These are phyloP conservation scores for Carassius auratus DNA, from an alignment of 2,113 vertebrate species.

Conservation along the genomic window DNA sequence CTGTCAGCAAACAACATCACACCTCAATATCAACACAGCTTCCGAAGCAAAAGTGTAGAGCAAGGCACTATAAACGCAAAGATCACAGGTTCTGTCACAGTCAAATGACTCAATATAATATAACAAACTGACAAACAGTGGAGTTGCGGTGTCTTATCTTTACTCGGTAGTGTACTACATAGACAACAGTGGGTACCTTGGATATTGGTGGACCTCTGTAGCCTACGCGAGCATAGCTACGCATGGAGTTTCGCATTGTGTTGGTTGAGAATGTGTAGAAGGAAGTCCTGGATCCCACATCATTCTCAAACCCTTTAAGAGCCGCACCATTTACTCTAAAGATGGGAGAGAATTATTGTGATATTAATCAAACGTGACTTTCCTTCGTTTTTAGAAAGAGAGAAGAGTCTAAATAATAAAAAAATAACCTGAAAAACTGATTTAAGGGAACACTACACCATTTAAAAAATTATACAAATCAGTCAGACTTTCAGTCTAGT, in stretches of 20 bases:
- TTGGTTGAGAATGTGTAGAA: constrained; percentile 84
- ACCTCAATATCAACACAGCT: neutral
- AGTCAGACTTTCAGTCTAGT: neutral
- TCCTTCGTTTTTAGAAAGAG: neutral
- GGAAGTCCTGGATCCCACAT: constrained; percentile 79
- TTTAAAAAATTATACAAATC: neutral
- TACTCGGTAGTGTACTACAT: neutral
- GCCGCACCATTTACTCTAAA: constrained; percentile 79
- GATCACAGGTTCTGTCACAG: neutral
- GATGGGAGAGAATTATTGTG: neutral
- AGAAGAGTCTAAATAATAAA: neutral
- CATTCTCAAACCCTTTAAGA: constrained; percentile 74
- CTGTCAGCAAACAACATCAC: neutral
- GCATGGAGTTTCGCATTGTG: constrained; percentile 78
- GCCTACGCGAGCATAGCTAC: constrained; percentile 62
- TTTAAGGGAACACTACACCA: too few relatives aligned
- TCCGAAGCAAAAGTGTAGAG: neutral
- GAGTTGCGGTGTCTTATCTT: neutral
- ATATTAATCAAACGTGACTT: too few relatives aligned
- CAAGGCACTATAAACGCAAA: neutral
- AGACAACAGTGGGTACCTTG: constrained; percentile 56
- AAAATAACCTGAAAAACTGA: too few relatives aligned
- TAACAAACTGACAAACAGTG: too few relatives aligned
- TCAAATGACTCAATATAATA: neutral
- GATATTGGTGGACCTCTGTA: constrained; percentile 67